Base-by-base conservation (phyloP, 2,888 invertebrate genomes). In the Leptopilina drosophilae region DNA sequence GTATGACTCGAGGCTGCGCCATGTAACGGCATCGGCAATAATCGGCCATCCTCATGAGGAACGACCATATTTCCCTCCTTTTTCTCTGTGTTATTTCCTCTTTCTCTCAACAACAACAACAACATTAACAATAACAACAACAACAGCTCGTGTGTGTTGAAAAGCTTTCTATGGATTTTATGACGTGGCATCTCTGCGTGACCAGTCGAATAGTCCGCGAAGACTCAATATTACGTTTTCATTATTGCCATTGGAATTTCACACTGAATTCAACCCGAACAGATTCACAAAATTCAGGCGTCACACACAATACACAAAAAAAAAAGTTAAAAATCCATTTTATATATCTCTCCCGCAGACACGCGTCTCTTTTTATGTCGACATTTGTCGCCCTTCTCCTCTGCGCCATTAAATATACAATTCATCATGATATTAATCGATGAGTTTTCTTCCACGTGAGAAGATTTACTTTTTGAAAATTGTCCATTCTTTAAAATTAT, bases 151-250 rank as follows among this genome's bases (percentile, higher is more conserved):
- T 49, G 80, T 78, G 79, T 76, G 69, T 82, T 81, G 82, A 84
- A 85, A 84, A 82, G 83, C 81, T 88, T 87, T 89, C 88, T 85
- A 88, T 88, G 84, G 84, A 81, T 78, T 87, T 87, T 87, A 89
- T 87, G 88, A 89, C 85, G 84, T 84, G 80, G 85, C 85, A 84
- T 82, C 84, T 84, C 78, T 20, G 49, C 12, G 49, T 12, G 49
- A 78, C 80, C 69, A 75, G 12, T 49, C 49, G 82, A 80, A 83
- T 80, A 80, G 81, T 66, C 26, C 80, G 77, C 81, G 79, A 82
- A 80, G 79, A 56, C 81, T 81, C 83, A 75, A 85, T 83, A 83
- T 79, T 81, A 78, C 78, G 42, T 80, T 80, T 81, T 84, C 80
- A 82, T 85, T 84, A 81, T 81, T 84, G 69, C 77, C 76, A 49